A percentile compares a stretch with the other conserved stretches of the same genome.
phyloP scores from a whole-genome alignment of 2,113 vertebrate species.

The Nannobrachium achirus region DNA sequence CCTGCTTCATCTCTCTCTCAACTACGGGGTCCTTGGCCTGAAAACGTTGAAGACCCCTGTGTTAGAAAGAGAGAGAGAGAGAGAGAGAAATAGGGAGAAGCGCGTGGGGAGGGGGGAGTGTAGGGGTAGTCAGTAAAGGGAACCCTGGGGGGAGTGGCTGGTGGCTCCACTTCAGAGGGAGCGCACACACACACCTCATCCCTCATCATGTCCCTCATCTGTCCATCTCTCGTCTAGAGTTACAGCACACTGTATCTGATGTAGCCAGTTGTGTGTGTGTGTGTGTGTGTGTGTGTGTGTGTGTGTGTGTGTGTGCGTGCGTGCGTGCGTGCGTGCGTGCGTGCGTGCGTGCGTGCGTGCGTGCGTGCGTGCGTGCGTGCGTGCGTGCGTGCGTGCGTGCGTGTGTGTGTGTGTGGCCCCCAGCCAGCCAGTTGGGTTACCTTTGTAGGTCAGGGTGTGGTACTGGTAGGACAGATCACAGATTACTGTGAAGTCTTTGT shows the following conservation, averaged over 20 bases:
- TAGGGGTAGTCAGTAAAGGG: slow-evolving; percentile 16
- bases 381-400: slow-evolving; percentile 20
- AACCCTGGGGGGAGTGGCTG: slow-evolving; percentile 44
- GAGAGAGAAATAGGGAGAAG: slow-evolving; percentile 9
- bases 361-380: background rate
- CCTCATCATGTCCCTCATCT: slow-evolving; percentile 68
- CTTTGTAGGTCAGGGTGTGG: slow-evolving; percentile 72
- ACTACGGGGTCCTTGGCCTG: too few relatives aligned
- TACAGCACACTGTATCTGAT: slow-evolving; percentile 71
- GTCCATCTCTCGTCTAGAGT: slow-evolving; percentile 61
- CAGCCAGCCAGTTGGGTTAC: slow-evolving; percentile 63
- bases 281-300: slow-evolving; percentile 12
- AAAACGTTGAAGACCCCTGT: too few relatives aligned
- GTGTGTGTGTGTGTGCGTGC: slow-evolving; percentile 19
- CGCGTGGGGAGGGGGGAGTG: slow-evolving; percentile 15
- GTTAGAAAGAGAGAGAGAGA: background rate
- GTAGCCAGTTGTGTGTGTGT: slow-evolving; percentile 49
- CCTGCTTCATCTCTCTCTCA: too few relatives aligned
- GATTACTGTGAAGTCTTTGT: slow-evolving; percentile 67
- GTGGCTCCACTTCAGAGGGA: slow-evolving; percentile 61
- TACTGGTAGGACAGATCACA: slow-evolving; percentile 58
- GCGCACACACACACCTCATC: slow-evolving; percentile 53
- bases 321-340: background rate
- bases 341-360: background rate
- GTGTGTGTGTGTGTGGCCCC: slow-evolving; percentile 39